Conservation (phyloP, 2,888 invertebrate species). For the Chrysina gloriosa region DNA sequence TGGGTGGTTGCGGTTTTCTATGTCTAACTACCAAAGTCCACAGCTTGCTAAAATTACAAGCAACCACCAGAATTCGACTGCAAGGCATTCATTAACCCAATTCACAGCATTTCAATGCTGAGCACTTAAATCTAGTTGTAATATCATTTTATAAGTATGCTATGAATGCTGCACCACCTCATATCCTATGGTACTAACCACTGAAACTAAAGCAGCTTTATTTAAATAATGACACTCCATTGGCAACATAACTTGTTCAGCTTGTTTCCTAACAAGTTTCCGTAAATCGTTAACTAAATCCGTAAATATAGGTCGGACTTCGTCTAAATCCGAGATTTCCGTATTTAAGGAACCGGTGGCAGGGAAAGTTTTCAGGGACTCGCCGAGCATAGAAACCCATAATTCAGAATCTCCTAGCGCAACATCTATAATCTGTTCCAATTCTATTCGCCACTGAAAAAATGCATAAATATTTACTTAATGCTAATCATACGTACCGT, state of each 20-base stretch:
- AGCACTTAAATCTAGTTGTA: no score
- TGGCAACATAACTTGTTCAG: conserved; percentile 88
- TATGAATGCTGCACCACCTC: no score
- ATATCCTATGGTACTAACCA: no score
- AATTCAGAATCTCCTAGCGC: conserved; percentile 93
- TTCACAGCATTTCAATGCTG: no score
- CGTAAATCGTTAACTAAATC: conserved; percentile 89
- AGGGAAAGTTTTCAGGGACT: conserved; percentile 94
- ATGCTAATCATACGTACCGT: background rate
- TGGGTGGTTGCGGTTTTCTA: no score
- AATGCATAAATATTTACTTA: conserved; percentile 32
- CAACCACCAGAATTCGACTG: no score
- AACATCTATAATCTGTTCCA: conserved; percentile 95
- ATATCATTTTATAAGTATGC: no score
- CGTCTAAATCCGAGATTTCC: conserved; percentile 88
- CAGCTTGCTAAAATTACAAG: no score
- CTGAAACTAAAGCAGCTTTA: conserved; percentile 89
- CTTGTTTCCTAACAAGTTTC: conserved; percentile 84
- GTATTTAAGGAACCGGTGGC: conserved; percentile 90
- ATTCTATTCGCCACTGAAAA: conserved; percentile 91
- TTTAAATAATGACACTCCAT: conserved; percentile 97
- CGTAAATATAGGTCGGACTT: conserved; percentile 88
- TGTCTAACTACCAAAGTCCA: no score
- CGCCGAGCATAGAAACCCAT: conserved; percentile 97
- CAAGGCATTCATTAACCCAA: no score